Base-by-base conservation (phyloP, 53 echinoderm and acorn worm species). In the Apostichopus leukothele region DNA sequence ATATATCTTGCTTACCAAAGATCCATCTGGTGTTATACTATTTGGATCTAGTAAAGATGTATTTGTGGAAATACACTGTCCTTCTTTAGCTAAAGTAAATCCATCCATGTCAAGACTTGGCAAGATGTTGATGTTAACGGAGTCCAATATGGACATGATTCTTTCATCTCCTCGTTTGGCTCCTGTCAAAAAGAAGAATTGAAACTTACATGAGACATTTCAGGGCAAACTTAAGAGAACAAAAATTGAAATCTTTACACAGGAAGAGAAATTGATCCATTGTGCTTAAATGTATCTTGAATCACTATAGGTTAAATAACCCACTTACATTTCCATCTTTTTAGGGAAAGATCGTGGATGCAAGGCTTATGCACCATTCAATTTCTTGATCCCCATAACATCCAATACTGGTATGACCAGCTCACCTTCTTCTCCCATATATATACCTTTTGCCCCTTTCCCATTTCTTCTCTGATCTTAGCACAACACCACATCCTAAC, bases 21-120 rank as follows among this genome's bases (percentile, higher is more conserved):
- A 39, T 68, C 93, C 93, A 54, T 91, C 80, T 51, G 93, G 75
- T 9, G 79, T 63, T 71, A 96, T 88, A 68, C 84, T 89, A 53
- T 94, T 90, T 10, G 92, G 89, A 39, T 92, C 88, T 22, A 90
- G 85, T 18, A 92, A 91, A 6, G 91, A 92, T 18, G 83, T 89
- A 51, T 92, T 86, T 20, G 51, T 88, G 5, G 90, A 92, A 6
- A 53, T 18, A 89, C 97, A 95, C 60, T 94, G 90, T 10, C 92
- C 91, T 57, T 93, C 89, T 1, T 71, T 76, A 1, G 95, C 89
- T 19, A 88, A 21, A 20, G 59, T 5, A 59, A 94, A 97, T n/a
- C 95, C 95, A 85, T 97, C 95, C 11, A 91, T 60, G 86, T 97
- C 97, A 5, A 95, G 13, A 18, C 92, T 88, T 22, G 97, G 97